Evolutionary conservation across 2,888 invertebrate genomes (phyloP), one percentile per base, ranked within the genome.

Genomic region (Idaea aversata): DNA sequence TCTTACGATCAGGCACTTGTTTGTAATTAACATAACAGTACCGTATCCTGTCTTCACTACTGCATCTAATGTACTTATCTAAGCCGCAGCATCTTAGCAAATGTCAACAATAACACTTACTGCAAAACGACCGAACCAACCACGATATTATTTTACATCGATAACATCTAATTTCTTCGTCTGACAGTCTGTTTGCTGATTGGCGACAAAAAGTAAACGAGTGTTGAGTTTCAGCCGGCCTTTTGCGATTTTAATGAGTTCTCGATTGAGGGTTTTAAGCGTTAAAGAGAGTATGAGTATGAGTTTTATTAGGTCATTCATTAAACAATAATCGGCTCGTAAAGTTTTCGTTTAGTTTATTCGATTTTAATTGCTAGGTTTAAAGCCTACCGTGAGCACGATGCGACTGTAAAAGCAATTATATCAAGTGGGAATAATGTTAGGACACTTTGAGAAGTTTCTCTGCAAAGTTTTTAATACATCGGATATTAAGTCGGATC

Each of bases 91-190:
- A 47, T 47, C 47, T 47, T 47, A 47, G 47, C 47, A 4, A 47
- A 47, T 10, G 47, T 47, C 47, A 47, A 47, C 47, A 47, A 47
- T 47, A 47, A 47, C 47, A 47, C 47, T 47, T 47, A 47, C 7
- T 47, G 47, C 47, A 47, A 47, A 47, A 47, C 47, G 47, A 47
- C 47, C 10, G 10, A 47, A 47, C 10, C 34, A 16, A 25, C 34
- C 64, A 67, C 68, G 71, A 72, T 71, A 75, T 74, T 75, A 76
- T 77, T 77, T 76, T 70, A 70, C 65, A 63, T 66, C 63, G 84
- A 84, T 82, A 80, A 70, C 72, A 84, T 84, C 82, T 78, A 74
- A 79, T 71, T 74, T 74, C 74, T 74, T 47, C 7, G 47, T 47
- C 47, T 7, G 47, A 47, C 47, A 47, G 47, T 47, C 47, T 47